Evolutionary conservation across 2,113 vertebrate species (phyloP).

Genomic region (Kryptolebias marmoratus): DNA sequence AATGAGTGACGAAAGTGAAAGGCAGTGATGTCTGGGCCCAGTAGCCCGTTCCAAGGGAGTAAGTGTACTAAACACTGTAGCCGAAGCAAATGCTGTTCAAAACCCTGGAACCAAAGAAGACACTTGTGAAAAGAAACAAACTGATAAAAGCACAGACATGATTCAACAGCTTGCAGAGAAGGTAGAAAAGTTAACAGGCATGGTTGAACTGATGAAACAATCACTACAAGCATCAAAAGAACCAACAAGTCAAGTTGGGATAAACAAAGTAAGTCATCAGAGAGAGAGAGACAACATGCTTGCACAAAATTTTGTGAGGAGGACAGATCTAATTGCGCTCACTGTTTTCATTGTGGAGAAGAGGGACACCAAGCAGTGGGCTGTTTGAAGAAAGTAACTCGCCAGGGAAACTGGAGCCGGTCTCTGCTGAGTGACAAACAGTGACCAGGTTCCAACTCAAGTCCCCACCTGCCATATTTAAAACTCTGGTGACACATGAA

Average conservation of each 20-base stretch:
- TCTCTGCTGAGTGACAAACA: background rate
- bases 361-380: background rate
- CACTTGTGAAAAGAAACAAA: too few relatives aligned
- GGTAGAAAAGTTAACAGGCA: too few relatives aligned
- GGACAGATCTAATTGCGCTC: background rate
- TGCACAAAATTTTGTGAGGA: background rate
- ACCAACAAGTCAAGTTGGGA: background rate
- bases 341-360: background rate
- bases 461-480: background rate
- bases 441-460: background rate
- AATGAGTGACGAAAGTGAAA: background rate
- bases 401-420: background rate
- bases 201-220: background rate
- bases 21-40: background rate
- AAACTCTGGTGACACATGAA: background rate
- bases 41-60: too few relatives aligned
- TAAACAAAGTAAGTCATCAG: too few relatives aligned
- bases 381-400: background rate
- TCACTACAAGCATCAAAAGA: background rate
- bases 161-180: too few relatives aligned
- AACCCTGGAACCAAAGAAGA: too few relatives aligned
- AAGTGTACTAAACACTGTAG: background rate
- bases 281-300: background rate
- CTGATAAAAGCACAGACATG: background rate
- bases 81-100: background rate